phyloP scores from a whole-genome alignment of 1,140 invertebrate species.

The Nilaparvata lugens region DNA sequence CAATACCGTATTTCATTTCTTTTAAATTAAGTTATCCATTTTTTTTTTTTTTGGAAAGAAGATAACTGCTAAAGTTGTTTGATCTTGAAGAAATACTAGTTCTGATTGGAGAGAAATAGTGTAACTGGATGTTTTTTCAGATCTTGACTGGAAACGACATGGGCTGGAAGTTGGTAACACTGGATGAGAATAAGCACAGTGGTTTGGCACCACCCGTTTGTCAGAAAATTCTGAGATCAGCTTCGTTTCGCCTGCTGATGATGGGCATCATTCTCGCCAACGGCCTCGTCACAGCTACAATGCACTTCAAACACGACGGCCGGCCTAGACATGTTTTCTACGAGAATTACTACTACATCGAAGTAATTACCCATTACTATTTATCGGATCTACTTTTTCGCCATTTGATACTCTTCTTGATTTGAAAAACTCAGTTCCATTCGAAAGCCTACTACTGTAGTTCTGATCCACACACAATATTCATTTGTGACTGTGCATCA shows the following conservation, averaged over 20 bases:
- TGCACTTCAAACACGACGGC: conserved; percentile 90
- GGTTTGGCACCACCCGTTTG: conserved; percentile 79
- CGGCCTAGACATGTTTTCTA: conserved; percentile 70
- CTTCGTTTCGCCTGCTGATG: conserved; percentile 82
- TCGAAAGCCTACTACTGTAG: too few relatives aligned
- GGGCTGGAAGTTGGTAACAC: conserved; percentile 87
- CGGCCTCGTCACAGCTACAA: conserved; percentile 91
- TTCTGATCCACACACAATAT: too few relatives aligned
- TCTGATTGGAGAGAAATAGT: too few relatives aligned
- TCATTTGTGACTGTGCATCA: too few relatives aligned
- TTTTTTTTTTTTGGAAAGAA: too few relatives aligned
- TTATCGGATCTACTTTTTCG: too few relatives aligned
- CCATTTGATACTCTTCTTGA: too few relatives aligned
- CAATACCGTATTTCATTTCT: too few relatives aligned
- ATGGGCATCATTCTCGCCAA: conserved; percentile 93
- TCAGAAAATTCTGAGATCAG: conserved; percentile 82
- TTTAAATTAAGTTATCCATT: too few relatives aligned
- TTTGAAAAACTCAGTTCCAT: too few relatives aligned
- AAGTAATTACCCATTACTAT: conserved; percentile 42
- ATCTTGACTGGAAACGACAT: conserved; percentile 83
- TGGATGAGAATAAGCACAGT: conserved; percentile 91
- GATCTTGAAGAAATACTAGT: too few relatives aligned
- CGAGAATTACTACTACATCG: conserved; percentile 89
- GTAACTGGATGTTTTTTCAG: conserved; percentile 36
- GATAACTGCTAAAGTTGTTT: too few relatives aligned